Conservation (phyloP, 2,888 invertebrate genomes). For the Leptodirus hochenwartii region DNA sequence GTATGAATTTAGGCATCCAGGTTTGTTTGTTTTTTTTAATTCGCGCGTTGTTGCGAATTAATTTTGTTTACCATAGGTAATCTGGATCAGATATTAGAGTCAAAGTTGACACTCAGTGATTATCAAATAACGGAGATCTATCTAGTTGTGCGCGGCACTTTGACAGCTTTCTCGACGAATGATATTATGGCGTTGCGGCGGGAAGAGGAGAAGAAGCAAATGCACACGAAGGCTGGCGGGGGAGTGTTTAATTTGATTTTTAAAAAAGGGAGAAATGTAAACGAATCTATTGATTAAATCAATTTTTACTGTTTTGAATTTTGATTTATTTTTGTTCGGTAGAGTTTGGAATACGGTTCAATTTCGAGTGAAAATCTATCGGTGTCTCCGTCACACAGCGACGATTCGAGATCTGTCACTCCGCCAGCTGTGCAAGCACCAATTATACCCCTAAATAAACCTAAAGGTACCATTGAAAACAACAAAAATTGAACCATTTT, state of each 20-base stretch:
- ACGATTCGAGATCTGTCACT: constrained; percentile 31
- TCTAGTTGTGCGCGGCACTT: constrained; percentile 34
- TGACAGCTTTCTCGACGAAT: constrained; percentile 25
- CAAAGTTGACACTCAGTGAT: constrained; percentile 37
- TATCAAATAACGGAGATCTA: constrained; percentile 47
- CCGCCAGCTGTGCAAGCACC: constrained; percentile 18
- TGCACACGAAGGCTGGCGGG: constrained; percentile 28
- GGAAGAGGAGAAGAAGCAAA: constrained; percentile 35
- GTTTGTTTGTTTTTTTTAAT: constrained; percentile 27
- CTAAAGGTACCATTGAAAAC: too few species aligned
- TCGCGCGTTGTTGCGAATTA: too few species aligned
- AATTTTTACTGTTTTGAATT: not conserved
- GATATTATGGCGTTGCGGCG: constrained; percentile 38
- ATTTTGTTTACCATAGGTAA: too few species aligned
- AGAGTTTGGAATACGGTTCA: constrained; percentile 27
- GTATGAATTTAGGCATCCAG: constrained; percentile 63
- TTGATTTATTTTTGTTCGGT: constrained; percentile 9
- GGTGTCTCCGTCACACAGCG: constrained; percentile 40
- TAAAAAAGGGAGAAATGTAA: constrained; percentile 27
- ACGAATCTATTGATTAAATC: constrained; percentile 9
- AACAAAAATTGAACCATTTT: constrained; percentile 16
- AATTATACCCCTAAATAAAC: not conserved
- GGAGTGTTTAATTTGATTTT: constrained; percentile 36
- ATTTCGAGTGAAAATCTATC: constrained; percentile 26
- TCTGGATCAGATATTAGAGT: constrained; percentile 38